These are phyloP conservation scores for Scaptomyza tumidula DNA, from an alignment of 2,888 invertebrate genomes.

Conservation along the genomic window DNA sequence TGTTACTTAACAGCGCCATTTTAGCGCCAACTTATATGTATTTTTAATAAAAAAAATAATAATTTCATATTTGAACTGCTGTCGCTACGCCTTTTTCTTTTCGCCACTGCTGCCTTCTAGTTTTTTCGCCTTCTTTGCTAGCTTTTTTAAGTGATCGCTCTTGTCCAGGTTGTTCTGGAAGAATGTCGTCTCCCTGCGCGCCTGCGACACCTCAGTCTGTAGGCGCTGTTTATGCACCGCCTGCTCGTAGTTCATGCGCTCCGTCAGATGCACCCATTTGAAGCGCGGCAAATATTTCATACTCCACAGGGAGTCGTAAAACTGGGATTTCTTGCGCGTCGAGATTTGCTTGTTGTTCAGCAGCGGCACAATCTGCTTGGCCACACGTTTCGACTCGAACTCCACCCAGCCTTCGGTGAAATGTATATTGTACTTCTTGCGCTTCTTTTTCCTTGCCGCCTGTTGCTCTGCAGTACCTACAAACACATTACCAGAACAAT, in stretches of 20 bases:
- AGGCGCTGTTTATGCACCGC: constrained; percentile 94
- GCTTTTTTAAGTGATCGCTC: constrained; percentile 88
- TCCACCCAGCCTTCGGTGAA: constrained; percentile 98
- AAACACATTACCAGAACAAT: background rate
- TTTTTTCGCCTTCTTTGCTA: constrained; percentile 74
- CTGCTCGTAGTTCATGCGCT: constrained; percentile 95
- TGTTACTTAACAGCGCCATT: constrained; percentile 16
- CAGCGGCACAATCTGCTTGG: constrained; percentile 92
- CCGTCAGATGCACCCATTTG: constrained; percentile 98
- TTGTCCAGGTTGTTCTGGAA: constrained; percentile 93
- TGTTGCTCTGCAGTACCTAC: constrained; percentile 58
- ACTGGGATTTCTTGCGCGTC: constrained; percentile 92
- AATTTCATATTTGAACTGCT: background rate
- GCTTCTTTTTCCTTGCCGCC: constrained; percentile 82
- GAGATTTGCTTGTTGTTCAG: constrained; percentile 96
- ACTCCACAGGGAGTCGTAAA: constrained; percentile 97
- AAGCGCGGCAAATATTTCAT: constrained; percentile 97
- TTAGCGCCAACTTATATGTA: constrained; percentile 34
- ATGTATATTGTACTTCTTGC: constrained; percentile 86
- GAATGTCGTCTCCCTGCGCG: constrained; percentile 95
- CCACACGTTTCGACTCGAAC: constrained; percentile 94
- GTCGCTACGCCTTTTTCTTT: constrained; percentile 17
- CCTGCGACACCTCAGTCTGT: constrained; percentile 94
- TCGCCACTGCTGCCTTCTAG: background rate
- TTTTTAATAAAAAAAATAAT: constrained; percentile 16